Evolutionary conservation across 2,797 vertebrate genomes (phyloP), one percentile per base, ranked within the genome.

Genomic region (Enteromius viviparus): DNA sequence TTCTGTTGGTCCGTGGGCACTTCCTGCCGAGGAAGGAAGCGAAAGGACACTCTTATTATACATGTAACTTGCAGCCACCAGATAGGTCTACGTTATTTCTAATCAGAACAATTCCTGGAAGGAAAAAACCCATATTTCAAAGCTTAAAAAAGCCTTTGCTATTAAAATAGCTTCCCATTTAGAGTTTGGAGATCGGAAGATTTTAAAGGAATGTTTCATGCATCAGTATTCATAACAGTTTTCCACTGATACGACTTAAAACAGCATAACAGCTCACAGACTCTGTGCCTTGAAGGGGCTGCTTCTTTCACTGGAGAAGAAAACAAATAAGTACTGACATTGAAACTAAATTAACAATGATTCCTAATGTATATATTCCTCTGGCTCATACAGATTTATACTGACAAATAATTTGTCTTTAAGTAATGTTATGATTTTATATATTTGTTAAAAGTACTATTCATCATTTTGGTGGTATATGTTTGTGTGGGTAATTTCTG

Each of bases 1-100:
- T 98, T 93, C 98, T 94, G 95, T 99, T 99, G 94, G 96, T 98
- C 93, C 98, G 95, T 85, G 97, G 98, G 95, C 98, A 99, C 95
- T 99, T 99, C 95, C 98, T 99, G 94, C 83, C 89, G 37, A 81
- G 80, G 75, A 29, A 14, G 19, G 23, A 80, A 49, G 34, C 34
- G 21, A 37, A 76, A 49, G 19, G 10, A 70, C 19, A 32, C 55
- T 23, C 11, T 83, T 78, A 76, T 58, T 12, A 3, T 76, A 37
- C 34, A 53, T 42, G 42, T 32, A 32, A 66, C 32, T 66, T 55
- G 11, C 29, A 29, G 71, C 12, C 7, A 70, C 6, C 65, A 23
- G 37, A 23, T 17, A 62, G n/a, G 7, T 47, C 26, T 21, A 2
- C 3, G 14, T 49, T n/a, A 42, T 76, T 76, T 75, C 11, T 53